Evolutionary conservation across 2,888 invertebrate species (phyloP), one percentile per base, ranked within the genome.

Genomic region (Choreutis nemorana): DNA sequence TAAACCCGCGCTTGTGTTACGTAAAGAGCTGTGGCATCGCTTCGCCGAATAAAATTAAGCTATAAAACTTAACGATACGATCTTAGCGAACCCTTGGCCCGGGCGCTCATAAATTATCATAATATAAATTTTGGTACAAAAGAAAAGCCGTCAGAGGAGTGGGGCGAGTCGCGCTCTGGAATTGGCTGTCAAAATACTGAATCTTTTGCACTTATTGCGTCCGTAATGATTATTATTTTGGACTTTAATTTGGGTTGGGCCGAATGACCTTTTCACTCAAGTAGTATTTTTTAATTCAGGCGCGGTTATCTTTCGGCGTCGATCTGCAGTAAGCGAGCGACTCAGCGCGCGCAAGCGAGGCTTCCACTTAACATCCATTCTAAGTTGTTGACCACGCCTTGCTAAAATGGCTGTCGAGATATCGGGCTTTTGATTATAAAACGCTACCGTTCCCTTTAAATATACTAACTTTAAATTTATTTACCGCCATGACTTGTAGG

Each of bases 211-310:
- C 49, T 50, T 50, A 55, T 55, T 63, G 59, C 53, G 48, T 42
- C 45, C 38, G 50, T 63, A 66, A 68, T 67, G 53, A 65, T 67
- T 64, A 66, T 67, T 62, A 67, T 65, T 68, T 61, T 50, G 44
- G 61, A 66, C 57, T 65, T 67, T 62, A 72, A 70, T 70, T 61
- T 63, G 57, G 58, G 45, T 51, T 41, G 54, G 47, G 54, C 55
- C 45, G 56, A 34, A 47, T 72, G 75, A 75, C 77, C 75, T 77
- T 77, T 77, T 73, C 71, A 65, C 67, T 75, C 70, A 63, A 53
- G 41, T 48, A 46, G 35, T 51, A 49, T 54, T 43, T 56, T 60
- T 58, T 50, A 55, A 55, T 61, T 65, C 58, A 54, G 62, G 61
- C 55, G 54, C 54, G 52, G 57, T 70, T 71, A 72, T 72, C 70